These are phyloP conservation scores for Peromyscus attwateri DNA, from an alignment of 2,797 vertebrate genomes.

Conservation along the genomic window DNA sequence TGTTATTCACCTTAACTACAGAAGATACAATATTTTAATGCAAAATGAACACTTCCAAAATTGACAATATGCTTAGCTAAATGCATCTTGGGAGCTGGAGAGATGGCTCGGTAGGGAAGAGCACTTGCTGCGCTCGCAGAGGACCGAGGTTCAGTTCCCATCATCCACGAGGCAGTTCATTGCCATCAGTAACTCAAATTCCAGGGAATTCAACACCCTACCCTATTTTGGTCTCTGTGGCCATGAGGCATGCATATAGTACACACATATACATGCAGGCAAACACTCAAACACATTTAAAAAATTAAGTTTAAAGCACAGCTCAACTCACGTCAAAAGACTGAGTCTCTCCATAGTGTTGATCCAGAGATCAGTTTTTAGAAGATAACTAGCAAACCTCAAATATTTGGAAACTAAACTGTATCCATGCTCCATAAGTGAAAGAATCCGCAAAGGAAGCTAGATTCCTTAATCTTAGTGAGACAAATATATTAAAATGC, in stretches of 20 bases:
- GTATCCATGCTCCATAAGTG: neutral
- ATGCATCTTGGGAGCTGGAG: neutral
- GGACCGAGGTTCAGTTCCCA: neutral
- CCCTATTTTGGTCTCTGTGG: neutral
- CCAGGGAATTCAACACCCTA: neutral
- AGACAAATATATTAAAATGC: conserved; percentile 28
- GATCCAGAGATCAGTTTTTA: conserved; percentile 43
- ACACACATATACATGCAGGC: neutral
- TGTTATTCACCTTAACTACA: neutral
- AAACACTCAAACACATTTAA: neutral
- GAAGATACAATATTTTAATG: neutral
- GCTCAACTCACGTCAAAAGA: conserved; percentile 4
- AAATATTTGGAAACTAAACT: conserved; percentile 12
- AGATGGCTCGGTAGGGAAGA: neutral
- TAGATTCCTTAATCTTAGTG: neutral
- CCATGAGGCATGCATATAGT: neutral
- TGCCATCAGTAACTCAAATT: neutral
- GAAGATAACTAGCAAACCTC: conserved; percentile 27
- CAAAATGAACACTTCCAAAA: conserved; percentile 33
- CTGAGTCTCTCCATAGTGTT: neutral
- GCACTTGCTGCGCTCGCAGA: neutral
- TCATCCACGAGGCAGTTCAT: neutral
- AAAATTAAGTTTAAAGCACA: neutral
- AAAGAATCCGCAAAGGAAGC: conserved; percentile 29
- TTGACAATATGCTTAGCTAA: neutral